These are phyloP conservation scores for Drosophila leontia DNA, from an alignment of 1,140 invertebrate genomes.

Conservation along the genomic window DNA sequence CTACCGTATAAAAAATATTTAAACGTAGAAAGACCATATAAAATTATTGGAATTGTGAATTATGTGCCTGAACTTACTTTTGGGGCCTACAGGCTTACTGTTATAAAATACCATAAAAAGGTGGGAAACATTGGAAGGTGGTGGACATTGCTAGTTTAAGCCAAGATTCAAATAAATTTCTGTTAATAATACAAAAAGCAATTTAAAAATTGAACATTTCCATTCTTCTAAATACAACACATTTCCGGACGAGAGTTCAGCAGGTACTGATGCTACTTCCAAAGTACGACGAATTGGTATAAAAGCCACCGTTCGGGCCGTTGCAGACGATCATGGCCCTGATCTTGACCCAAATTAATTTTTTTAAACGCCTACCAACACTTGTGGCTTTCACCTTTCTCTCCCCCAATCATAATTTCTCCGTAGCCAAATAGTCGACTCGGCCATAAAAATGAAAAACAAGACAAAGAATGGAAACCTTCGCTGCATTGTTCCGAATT, in stretches of 20 bases:
- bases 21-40: no score
- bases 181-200: not conserved
- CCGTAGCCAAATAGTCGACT: not conserved
- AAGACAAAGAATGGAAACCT: slow-evolving; percentile 22
- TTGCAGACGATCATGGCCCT: slow-evolving; percentile 4
- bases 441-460: slow-evolving; percentile 11
- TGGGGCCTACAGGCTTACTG: not conserved
- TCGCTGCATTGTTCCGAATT: slow-evolving; percentile 25
- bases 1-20: no score
- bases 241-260: no score
- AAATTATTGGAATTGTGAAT: no score
- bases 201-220: not conserved
- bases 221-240: not conserved
- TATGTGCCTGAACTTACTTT: no score
- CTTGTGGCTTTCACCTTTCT: slow-evolving; percentile 36
- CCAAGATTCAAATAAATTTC: slow-evolving; percentile 13
- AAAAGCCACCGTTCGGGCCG: not conserved
- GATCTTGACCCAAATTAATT: slow-evolving; percentile 27
- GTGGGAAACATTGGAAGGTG: not conserved
- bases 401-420: slow-evolving; percentile 13
- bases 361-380: slow-evolving; percentile 36
- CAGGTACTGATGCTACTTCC: no score
- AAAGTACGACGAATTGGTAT: no score
- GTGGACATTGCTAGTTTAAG: not conserved
- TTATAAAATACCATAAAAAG: not conserved